Conservation (phyloP, 2,888 invertebrate genomes). For the Criorhina ranunculi region DNA sequence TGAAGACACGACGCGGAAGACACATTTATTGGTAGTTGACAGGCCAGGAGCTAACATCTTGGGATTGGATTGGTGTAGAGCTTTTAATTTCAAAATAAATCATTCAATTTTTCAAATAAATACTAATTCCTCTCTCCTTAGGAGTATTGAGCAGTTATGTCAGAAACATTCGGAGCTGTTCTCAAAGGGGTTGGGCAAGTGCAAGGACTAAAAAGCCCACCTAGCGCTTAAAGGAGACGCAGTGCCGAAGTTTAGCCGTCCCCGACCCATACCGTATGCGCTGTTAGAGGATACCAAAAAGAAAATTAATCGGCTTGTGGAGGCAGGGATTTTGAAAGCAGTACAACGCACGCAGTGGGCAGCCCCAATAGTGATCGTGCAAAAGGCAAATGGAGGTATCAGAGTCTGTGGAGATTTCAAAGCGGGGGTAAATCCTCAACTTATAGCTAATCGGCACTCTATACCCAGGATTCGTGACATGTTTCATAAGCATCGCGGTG, state of each 20-base stretch:
- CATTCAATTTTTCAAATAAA: no score
- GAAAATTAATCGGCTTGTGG: not conserved
- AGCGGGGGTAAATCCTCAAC: not conserved
- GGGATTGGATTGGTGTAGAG: no score
- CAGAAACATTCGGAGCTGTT: not conserved
- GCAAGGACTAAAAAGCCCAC: constrained; percentile 6
- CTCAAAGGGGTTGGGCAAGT: not conserved
- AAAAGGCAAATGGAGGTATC: no score
- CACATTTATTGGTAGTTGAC: no score
- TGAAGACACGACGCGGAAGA: no score
- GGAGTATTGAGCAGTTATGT: constrained; percentile 9
- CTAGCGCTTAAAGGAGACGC: constrained; percentile 4
- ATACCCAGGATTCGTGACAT: constrained; percentile 63
- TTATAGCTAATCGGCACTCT: constrained; percentile 51
- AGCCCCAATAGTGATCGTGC: no score
- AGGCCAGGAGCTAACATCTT: no score
- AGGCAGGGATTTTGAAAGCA: not conserved
- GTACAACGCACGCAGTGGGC: no score
- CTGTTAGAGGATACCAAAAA: constrained; percentile 5
- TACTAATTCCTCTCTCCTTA: no score
- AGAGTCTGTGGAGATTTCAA: no score
- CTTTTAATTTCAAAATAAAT: no score
- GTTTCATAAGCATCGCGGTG: constrained; percentile 67
- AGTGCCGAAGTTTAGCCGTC: constrained; percentile 1
- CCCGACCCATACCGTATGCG: constrained; percentile 8